Conservation (phyloP, 2,888 invertebrate genomes). For the Cheilosia vernalis region DNA sequence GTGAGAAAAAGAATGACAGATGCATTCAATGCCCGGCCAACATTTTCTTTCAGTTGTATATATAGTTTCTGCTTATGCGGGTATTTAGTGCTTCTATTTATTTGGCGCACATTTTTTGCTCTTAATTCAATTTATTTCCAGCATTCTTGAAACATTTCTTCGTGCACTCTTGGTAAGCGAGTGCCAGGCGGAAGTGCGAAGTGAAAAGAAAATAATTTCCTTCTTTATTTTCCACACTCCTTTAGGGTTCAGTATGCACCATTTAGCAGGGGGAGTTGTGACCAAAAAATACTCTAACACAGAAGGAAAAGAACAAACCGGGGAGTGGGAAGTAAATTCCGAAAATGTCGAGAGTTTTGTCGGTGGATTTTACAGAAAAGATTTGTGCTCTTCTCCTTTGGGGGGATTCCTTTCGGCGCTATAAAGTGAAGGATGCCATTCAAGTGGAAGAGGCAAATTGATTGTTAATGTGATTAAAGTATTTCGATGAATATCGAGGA, state of each 20-base stretch:
- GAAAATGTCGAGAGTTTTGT: conserved; percentile 58
- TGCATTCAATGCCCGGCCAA: conserved; percentile 4
- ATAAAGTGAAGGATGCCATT: conserved; percentile 42
- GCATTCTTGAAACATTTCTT: conserved; percentile 9
- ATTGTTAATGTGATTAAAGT: conserved; percentile 64
- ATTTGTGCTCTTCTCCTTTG: conserved; percentile 1
- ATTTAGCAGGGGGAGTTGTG: conserved; percentile 21
- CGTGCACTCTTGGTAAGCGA: not conserved
- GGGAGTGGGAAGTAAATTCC: conserved; percentile 35
- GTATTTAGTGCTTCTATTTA: conserved; percentile 8
- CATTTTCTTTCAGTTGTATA: conserved; percentile 7
- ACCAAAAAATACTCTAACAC: no score
- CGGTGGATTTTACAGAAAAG: conserved; percentile 29
- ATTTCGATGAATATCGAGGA: conserved; percentile 37
- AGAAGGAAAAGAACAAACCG: not conserved
- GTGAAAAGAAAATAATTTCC: conserved; percentile 22
- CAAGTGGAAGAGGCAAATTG: conserved; percentile 58
- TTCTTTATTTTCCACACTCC: conserved; percentile 11
- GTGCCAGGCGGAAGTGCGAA: not conserved
- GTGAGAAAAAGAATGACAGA: conserved; percentile 2
- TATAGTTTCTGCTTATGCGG: not conserved
- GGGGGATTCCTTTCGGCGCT: not conserved
- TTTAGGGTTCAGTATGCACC: conserved; percentile 45
- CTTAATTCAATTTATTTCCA: conserved; percentile 17
- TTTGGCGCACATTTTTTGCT: not conserved